Base-by-base conservation (phyloP, 2,888 invertebrate genomes). In the Smittia aterrima region DNA sequence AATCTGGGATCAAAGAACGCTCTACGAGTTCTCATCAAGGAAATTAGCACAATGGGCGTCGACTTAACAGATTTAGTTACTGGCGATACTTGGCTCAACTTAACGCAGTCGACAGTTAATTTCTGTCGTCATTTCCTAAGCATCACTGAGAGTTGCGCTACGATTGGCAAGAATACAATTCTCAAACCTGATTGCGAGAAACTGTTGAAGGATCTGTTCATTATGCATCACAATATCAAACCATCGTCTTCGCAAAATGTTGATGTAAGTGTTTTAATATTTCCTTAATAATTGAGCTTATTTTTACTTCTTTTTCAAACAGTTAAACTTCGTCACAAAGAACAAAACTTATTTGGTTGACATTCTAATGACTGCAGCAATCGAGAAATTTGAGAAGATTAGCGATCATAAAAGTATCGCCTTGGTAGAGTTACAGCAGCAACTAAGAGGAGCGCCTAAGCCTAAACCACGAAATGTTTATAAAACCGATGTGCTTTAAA, bases 31-130 rank as follows among this genome's bases (percentile, higher is more conserved):
- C 76, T 82, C 1, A 76, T 83, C 0, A 76, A 79, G 0, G 83
- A 83, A 75, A 75, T 83, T 75, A 82, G 83, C 20, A 75, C 77
- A 0, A 54, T 83, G 25, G 83, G 83, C 16, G 80, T 83, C 22
- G 80, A 83, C 77, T 79, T 83, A 78, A 83, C 82, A 0, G 70
- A 75, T 22, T 62, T 74, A 9, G 72, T 76, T 0, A 76, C 76
- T 20, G 83, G 83, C 4, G 83, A 83, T 27, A 83, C 83, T 1
- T 83, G 82, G 81, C 79, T 83, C 1, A 83, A 82, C 76, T 77
- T 83, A 1, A 81, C 82, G 0, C 83, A 83, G 74, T 81, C 82
- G 6, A 82, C 81, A 1, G 79, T 83, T 1, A 80, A 80, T 24
- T 83, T 83, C 73, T 80, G 82, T 18, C 78, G 83, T 1, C 82